Conservation (phyloP, 2,888 invertebrate genomes). For the Macrosoma leucophasiata region DNA sequence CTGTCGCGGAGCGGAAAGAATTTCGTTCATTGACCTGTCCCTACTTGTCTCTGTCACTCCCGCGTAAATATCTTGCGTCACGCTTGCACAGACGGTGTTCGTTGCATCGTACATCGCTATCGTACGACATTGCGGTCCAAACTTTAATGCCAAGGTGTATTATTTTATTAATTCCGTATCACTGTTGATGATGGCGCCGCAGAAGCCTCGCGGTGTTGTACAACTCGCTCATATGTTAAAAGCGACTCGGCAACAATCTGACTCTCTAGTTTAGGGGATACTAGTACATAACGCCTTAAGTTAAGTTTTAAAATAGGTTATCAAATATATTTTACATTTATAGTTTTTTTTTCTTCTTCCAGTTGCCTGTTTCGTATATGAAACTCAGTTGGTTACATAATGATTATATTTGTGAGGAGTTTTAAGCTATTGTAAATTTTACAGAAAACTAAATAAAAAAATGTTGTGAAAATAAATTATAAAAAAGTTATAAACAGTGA, state of each 20-base stretch:
- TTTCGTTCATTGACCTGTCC: too few species aligned
- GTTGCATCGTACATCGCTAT: too few species aligned
- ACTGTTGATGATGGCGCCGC: conserved; percentile 26
- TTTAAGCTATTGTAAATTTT: conserved; percentile 76
- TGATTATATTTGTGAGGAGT: conserved; percentile 70
- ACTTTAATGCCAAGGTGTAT: background rate
- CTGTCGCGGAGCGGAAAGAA: too few species aligned
- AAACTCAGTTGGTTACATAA: conserved; percentile 53
- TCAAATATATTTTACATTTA: conserved; percentile 55
- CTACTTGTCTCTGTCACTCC: too few species aligned
- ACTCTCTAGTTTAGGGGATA: conserved; percentile 63
- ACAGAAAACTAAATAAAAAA: conserved; percentile 73
- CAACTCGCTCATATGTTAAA: conserved; percentile 66
- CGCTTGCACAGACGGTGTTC: too few species aligned
- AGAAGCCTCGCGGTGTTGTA: conserved; percentile 39
- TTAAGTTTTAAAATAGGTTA: conserved; percentile 62
- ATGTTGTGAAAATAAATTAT: conserved; percentile 75
- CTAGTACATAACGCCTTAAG: conserved; percentile 56
- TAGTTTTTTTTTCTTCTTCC: conserved; percentile 56
- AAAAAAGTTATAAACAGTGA: conserved; percentile 74
- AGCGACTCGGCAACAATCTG: conserved; percentile 49
- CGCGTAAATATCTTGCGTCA: too few species aligned
- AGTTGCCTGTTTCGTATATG: conserved; percentile 57
- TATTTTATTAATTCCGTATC: conserved; percentile 13
- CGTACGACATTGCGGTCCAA: too few species aligned